These are phyloP conservation scores for Ophthalmolycus amberensis DNA, from an alignment of 2,113 vertebrate species.

Conservation along the genomic window DNA sequence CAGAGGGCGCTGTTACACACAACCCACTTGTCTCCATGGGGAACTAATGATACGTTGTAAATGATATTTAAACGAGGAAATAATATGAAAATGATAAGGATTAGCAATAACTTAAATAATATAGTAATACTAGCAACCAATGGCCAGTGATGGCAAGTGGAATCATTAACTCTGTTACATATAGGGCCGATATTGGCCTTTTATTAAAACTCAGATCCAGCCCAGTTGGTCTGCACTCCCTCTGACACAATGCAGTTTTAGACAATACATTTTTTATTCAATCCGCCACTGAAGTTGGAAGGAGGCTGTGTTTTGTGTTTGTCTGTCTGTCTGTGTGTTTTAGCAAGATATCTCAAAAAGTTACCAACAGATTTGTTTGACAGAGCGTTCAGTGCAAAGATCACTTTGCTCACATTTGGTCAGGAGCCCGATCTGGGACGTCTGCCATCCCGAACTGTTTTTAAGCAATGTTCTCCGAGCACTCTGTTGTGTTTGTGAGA, in stretches of 20 bases:
- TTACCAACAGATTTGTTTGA: slow-evolving; percentile 10
- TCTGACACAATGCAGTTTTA: slow-evolving; percentile 20
- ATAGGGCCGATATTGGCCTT: background rate
- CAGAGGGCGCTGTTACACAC: too few relatives aligned
- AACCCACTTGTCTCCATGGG: too few relatives aligned
- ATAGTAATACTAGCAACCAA: too few relatives aligned
- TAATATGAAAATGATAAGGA: too few relatives aligned
- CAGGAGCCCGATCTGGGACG: slow-evolving; percentile 14
- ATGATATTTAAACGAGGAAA: too few relatives aligned
- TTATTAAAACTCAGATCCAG: background rate
- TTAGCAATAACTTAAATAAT: too few relatives aligned
- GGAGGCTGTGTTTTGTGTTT: background rate
- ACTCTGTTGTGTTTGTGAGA: slow-evolving; percentile 18
- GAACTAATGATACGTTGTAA: too few relatives aligned
- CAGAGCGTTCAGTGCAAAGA: slow-evolving; percentile 30
- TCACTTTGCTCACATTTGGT: slow-evolving; percentile 17
- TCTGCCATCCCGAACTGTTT: slow-evolving; percentile 16
- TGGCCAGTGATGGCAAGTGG: too few relatives aligned
- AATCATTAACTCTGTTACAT: too few relatives aligned
- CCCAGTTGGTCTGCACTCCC: background rate
- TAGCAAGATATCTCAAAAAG: background rate
- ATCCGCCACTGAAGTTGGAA: background rate
- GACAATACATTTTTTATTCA: slow-evolving; percentile 2
- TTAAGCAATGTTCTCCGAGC: background rate
- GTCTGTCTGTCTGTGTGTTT: slow-evolving; percentile 5